Evolutionary conservation across 2,113 vertebrate species (phyloP), one percentile per base, ranked within the genome.

Genomic region (Pipa parva): DNA sequence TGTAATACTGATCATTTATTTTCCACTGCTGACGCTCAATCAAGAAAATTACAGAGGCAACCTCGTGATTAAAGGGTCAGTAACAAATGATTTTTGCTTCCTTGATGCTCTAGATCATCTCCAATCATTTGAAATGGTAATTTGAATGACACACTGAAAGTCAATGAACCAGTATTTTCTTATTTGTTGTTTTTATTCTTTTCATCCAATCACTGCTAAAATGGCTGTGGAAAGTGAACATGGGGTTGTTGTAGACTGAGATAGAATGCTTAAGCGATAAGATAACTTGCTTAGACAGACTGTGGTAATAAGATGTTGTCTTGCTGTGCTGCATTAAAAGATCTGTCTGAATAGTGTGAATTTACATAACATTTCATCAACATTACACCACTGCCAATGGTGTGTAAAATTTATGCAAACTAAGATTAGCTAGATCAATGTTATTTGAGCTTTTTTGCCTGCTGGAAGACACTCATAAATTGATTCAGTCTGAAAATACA

Each of bases 381-480:
- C 50, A 5, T 54, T 61, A 64, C 62, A 61, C 37, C 57, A 60
- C 63, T 59, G 63, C 37, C 55, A 60, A 56, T 59, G 66, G 39
- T 56, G 75, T 76, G 77, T 60, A 77, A 76, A 79, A 72, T 5
- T 72, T 65, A 78, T 74, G 74, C 74, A 74, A 77, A 78, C 46
- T 62, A 37, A 67, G 56, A 69, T 71, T 20, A 25, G 3, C 21
- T 61, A 4, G 0, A 0, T 66, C 65, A 71, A 63, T 25, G 36
- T 59, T 28, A 55, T 73, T 20, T 65, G 0, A 0, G 6, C 54
- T 69, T 26, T 63, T 66, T 50, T 76, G 46, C 56, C 65, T 50
- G 59, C 39, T 70, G 58, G 72, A 72, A 27, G 13, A 4, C 17
- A 36, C 39, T 64, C 75, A 52, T 57, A 69, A 71, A 65, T 71